A percentile compares a stretch with the other conserved stretches of the same genome.
phyloP scores from a whole-genome alignment of 2,797 vertebrate genomes.

The Paedocypris micromegethes region DNA sequence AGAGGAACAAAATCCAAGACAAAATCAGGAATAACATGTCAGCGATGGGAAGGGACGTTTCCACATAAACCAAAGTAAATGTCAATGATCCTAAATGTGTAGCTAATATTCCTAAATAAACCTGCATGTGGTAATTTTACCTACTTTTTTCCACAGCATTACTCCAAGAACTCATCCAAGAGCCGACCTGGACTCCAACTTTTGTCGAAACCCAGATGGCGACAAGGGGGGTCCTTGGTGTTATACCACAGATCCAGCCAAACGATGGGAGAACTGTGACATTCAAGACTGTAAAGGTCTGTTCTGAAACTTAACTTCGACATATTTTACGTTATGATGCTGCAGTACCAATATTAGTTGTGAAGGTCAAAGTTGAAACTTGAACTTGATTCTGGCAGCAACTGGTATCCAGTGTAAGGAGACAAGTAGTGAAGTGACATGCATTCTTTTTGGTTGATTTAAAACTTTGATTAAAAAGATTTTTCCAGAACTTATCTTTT shows the following conservation, averaged over 20 bases:
- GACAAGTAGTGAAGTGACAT: no score
- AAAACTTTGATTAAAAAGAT: no score
- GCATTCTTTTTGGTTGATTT: no score
- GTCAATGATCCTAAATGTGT: neutral
- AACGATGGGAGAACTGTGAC: constrained; percentile 79
- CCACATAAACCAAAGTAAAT: constrained; percentile 86
- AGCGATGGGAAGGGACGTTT: constrained; percentile 67
- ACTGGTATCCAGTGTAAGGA: no score
- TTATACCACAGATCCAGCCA: constrained; percentile 74
- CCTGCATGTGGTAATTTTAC: no score
- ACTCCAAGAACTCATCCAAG: constrained; percentile 62
- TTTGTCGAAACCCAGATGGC: constrained; percentile 85
- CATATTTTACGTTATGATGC: neutral
- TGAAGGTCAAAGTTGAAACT: no score
- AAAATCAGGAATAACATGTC: constrained; percentile 71
- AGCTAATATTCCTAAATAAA: no score
- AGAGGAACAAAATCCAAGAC: constrained; percentile 81
- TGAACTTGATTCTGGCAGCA: no score
- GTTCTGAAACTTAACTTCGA: neutral
- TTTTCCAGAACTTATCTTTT: no score
- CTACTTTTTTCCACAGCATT: constrained; percentile 57
- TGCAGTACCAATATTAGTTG: neutral
- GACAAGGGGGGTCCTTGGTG: constrained; percentile 85
- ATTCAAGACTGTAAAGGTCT: constrained; percentile 83
- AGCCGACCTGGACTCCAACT: constrained; percentile 81